Evolutionary conservation across 2,113 vertebrate species (phyloP).

Genomic region (Eolophus roseicapilla): DNA sequence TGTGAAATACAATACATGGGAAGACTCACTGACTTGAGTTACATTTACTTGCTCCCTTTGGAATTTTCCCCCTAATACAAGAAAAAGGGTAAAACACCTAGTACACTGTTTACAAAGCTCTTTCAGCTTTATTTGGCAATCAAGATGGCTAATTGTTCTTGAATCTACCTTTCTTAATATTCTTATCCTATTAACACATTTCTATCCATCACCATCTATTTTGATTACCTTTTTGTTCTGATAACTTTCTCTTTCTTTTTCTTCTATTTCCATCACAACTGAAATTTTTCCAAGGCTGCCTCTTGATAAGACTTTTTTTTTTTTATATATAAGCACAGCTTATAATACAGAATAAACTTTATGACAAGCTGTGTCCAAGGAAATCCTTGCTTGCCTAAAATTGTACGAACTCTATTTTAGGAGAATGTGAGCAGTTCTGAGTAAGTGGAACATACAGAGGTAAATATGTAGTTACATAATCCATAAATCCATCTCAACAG

Average conservation of each 20-base stretch:
- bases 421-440: not conserved
- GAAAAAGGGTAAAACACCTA: not conserved
- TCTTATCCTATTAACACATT: not conserved
- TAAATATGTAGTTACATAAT: not conserved
- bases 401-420: not conserved
- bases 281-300: not conserved
- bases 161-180: not conserved
- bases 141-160: not conserved
- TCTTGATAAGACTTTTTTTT: not conserved
- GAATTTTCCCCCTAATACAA: not conserved
- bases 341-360: not conserved
- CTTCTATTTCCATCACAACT: not conserved
- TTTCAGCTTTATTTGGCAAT: not conserved
- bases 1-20: not conserved
- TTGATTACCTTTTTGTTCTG: not conserved
- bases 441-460: not conserved
- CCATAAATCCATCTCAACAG: not conserved
- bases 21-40: not conserved
- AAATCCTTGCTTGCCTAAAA: not conserved
- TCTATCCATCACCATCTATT: not conserved
- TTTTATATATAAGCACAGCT: not conserved
- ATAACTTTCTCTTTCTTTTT: not conserved
- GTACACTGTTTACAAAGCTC: not conserved
- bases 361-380: not conserved
- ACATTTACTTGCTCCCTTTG: not conserved